A percentile compares a stretch with the other conserved stretches of the same genome.
These are phyloP conservation scores for Trigoniulus corallinus DNA, from an alignment of 1,140 invertebrate species.

Conservation along the genomic window DNA sequence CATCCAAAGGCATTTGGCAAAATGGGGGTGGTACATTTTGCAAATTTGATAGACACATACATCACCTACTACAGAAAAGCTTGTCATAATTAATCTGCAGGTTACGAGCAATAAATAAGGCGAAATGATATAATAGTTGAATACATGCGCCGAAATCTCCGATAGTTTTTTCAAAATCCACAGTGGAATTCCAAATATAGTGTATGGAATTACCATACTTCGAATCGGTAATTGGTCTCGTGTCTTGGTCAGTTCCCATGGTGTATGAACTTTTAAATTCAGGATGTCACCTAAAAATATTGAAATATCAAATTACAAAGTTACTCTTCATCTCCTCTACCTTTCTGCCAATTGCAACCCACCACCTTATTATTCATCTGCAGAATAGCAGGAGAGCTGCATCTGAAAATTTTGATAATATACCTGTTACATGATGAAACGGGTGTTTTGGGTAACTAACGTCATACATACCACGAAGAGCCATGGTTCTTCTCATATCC, in stretches of 20 bases:
- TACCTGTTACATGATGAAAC: too few relatives aligned
- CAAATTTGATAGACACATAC: conserved; percentile 55
- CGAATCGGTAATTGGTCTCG: conserved; percentile 54
- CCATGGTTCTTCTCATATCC: too few relatives aligned
- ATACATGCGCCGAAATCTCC: conserved; percentile 30
- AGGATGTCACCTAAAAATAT: conserved; percentile 67
- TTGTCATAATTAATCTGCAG: conserved; percentile 57
- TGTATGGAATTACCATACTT: conserved; percentile 56
- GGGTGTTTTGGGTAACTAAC: too few relatives aligned
- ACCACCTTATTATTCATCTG: too few relatives aligned
- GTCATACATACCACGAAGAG: too few relatives aligned
- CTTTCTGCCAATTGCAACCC: too few relatives aligned
- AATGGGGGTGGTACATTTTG: conserved; percentile 10
- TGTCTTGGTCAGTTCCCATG: conserved; percentile 56
- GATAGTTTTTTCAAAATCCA: conserved; percentile 33
- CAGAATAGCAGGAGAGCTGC: too few relatives aligned
- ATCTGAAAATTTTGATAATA: too few relatives aligned
- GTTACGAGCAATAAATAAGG: conserved; percentile 57
- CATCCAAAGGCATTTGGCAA: conserved; percentile 17
- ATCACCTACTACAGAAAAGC: conserved; percentile 64
- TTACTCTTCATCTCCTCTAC: too few relatives aligned
- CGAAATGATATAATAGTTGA: conserved; percentile 37
- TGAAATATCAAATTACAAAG: too few relatives aligned
- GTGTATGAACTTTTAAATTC: conserved; percentile 50
- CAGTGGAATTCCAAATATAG: conserved; percentile 53